Evolutionary conservation across 1,140 invertebrate genomes (phyloP).

Genomic region (Oncopodura yosiiana): DNA sequence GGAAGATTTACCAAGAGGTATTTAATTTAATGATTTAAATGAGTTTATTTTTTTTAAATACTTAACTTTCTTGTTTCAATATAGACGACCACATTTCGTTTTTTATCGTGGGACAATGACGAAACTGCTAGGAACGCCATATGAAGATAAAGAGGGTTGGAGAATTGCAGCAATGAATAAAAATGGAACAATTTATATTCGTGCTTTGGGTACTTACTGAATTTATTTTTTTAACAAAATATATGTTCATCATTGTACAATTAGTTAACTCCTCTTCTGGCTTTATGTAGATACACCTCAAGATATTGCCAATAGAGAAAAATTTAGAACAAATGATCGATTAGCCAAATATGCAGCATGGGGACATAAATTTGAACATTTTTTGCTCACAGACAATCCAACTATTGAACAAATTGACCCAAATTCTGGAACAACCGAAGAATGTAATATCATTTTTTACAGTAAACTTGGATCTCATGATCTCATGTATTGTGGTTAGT

Average conservation of each 20-base stretch:
- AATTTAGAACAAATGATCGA: slow-evolving; percentile 11
- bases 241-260: too few relatives aligned
- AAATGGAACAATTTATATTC: slow-evolving; percentile 32
- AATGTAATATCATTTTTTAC: slow-evolving; percentile 32
- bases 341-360: slow-evolving; percentile 14
- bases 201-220: too few relatives aligned
- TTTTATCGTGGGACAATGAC: slow-evolving; percentile 28
- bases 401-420: slow-evolving; percentile 15
- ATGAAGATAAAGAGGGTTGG: slow-evolving; percentile 27
- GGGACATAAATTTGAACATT: slow-evolving; percentile 33
- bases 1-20: slow-evolving; percentile 26
- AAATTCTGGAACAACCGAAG: slow-evolving; percentile 5
- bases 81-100: slow-evolving; percentile 31
- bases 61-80: neutral
- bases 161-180: slow-evolving; percentile 31
- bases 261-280: too few relatives aligned
- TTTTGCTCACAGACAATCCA: slow-evolving; percentile 27
- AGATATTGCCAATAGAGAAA: slow-evolving; percentile 11
- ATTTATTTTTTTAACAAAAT: too few relatives aligned
- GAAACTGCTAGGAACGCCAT: slow-evolving; percentile 28
- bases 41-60: neutral
- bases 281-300: slow-evolving; percentile 25
- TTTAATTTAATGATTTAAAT: neutral
- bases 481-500: slow-evolving; percentile 13
- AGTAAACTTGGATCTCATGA: slow-evolving; percentile 23